phyloP scores from a whole-genome alignment of 2,888 invertebrate genomes.

The Sphinx pinastri region DNA sequence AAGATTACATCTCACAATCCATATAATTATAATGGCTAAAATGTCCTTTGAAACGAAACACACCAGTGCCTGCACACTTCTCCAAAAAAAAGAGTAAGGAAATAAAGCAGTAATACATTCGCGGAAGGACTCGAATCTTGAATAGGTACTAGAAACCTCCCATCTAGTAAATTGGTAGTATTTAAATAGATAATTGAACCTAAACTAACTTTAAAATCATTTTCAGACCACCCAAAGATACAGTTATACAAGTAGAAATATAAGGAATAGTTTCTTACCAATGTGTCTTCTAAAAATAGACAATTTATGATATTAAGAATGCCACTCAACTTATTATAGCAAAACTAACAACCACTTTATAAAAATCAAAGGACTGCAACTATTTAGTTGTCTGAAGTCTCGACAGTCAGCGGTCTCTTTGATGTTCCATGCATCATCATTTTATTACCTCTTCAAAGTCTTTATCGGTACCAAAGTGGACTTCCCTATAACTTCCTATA shows the following conservation, averaged over 20 bases:
- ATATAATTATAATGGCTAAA: too few species aligned
- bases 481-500: not conserved
- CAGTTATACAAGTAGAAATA: not conserved
- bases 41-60: too few species aligned
- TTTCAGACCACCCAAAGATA: too few species aligned
- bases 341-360: not conserved
- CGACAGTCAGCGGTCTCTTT: not conserved
- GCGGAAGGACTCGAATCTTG: too few species aligned
- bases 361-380: not conserved
- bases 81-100: too few species aligned
- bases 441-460: slow-evolving; percentile 8
- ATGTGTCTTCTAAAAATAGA: not conserved
- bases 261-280: not conserved
- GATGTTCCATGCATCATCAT: slow-evolving; percentile 12
- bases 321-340: not conserved
- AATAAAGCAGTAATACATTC: too few species aligned
- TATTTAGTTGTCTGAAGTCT: not conserved
- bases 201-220: too few species aligned
- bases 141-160: too few species aligned
- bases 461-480: slow-evolving; percentile 5
- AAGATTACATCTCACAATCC: too few species aligned
- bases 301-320: not conserved
- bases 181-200: too few species aligned
- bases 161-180: too few species aligned
- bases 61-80: too few species aligned